A percentile compares a stretch with the other conserved stretches of the same genome.
These are phyloP conservation scores for Plectrocnemia conspersa DNA, from an alignment of 1,140 invertebrate genomes.

Conservation along the genomic window DNA sequence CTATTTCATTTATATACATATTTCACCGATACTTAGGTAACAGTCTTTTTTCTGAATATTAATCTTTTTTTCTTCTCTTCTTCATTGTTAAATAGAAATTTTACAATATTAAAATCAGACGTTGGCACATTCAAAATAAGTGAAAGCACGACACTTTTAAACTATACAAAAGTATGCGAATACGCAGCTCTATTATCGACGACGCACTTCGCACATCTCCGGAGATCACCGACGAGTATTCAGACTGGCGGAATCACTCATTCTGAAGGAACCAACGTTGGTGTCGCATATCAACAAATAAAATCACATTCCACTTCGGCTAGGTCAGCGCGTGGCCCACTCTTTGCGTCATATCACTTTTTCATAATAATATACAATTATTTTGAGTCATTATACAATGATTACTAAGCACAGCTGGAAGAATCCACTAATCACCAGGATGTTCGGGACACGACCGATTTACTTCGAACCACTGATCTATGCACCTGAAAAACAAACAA, in stretches of 20 bases:
- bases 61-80: no score
- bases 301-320: constrained; percentile 25
- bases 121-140: constrained; percentile 35
- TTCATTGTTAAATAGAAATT: constrained; percentile 28
- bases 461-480: constrained; percentile 96
- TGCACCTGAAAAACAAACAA: constrained; percentile 67
- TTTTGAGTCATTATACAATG: constrained; percentile 33
- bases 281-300: constrained; percentile 26
- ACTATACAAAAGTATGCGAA: constrained; percentile 9
- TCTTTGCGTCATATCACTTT: constrained; percentile 25
- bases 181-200: constrained; percentile 1
- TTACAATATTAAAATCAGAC: constrained; percentile 31
- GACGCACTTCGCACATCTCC: constrained; percentile 6
- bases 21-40: constrained; percentile 27
- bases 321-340: constrained; percentile 17
- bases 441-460: constrained; percentile 96
- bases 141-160: constrained; percentile 27
- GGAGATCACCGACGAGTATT: neutral
- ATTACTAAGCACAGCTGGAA: constrained; percentile 38
- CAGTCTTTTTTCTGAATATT: constrained; percentile 34
- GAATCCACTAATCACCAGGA: constrained; percentile 76
- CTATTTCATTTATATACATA: constrained; percentile 33
- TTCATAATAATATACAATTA: constrained; percentile 29
- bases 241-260: constrained; percentile 22
- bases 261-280: constrained; percentile 24